These are phyloP conservation scores for Polyodon spathula DNA, from an alignment of 2,113 vertebrate species.

Conservation along the genomic window DNA sequence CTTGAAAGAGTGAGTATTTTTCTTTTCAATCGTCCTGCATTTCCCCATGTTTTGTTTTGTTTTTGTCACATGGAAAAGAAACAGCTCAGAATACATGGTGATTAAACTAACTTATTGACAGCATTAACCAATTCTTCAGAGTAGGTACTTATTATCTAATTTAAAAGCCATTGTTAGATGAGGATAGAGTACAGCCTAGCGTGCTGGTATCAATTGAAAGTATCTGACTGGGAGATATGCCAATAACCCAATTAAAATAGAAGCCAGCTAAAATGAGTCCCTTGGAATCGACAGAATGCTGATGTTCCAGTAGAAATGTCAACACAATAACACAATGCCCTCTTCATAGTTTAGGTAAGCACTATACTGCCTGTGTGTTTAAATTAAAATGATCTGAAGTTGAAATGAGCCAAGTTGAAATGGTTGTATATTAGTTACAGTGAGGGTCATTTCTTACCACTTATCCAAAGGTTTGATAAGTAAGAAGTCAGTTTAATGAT, in stretches of 20 bases:
- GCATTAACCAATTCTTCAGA: not conserved
- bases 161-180: not conserved
- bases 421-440: no score
- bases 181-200: not conserved
- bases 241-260: not conserved
- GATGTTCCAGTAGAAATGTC: not conserved
- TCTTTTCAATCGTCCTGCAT: slow-evolving; percentile 1
- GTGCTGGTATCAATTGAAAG: not conserved
- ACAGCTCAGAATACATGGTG: not conserved
- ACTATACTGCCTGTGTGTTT: no score
- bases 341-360: no score
- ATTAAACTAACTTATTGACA: not conserved
- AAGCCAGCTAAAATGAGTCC: not conserved
- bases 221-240: not conserved
- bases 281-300: not conserved
- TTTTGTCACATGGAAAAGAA: not conserved
- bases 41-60: not conserved
- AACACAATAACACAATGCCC: no score
- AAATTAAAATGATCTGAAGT: no score
- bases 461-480: no score
- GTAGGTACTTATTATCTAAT: slow-evolving; percentile 6
- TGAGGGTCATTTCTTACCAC: no score
- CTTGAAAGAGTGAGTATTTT: slow-evolving; percentile 78
- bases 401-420: no score
- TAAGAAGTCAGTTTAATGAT: no score